Percentiles rank a stretch among this genome's conserved stretches.
Evolutionary conservation across 2,113 vertebrate genomes (phyloP).

Genomic region (Scomber japonicus): DNA sequence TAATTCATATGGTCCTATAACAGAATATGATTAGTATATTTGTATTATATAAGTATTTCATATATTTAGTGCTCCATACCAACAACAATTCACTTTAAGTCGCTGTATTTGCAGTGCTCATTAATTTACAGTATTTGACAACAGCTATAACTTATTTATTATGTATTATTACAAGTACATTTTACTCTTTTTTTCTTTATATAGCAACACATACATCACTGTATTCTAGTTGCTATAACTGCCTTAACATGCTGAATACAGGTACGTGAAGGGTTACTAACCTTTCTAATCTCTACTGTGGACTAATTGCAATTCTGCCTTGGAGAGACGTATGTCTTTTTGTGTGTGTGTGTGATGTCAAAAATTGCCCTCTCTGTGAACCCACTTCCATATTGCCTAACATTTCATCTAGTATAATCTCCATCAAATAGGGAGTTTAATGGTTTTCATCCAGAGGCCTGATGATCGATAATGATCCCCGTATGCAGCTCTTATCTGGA

Average conservation of each 20-base stretch:
- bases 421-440: constrained; percentile 58
- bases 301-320: constrained; percentile 4
- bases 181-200: no score
- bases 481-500: constrained; percentile 33
- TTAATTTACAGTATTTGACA: no score
- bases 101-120: no score
- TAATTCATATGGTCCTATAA: neutral
- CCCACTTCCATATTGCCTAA: constrained; percentile 41
- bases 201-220: no score
- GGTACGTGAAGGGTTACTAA: neutral
- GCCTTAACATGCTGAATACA: neutral
- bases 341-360: constrained; percentile 5
- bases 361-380: constrained; percentile 53
- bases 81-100: neutral
- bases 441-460: constrained; percentile 55
- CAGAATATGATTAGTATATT: no score
- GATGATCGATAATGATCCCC: constrained; percentile 53
- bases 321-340: neutral
- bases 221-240: neutral
- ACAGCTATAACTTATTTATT: no score
- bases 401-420: constrained; percentile 35
- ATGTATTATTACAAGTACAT: no score
- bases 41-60: neutral
- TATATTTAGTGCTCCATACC: neutral
- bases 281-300: neutral